Percentiles rank a stretch among this genome's conserved stretches.
phyloP scores from a whole-genome alignment of 92 coral and sea anemone species.

The Phenganax subtilis region DNA sequence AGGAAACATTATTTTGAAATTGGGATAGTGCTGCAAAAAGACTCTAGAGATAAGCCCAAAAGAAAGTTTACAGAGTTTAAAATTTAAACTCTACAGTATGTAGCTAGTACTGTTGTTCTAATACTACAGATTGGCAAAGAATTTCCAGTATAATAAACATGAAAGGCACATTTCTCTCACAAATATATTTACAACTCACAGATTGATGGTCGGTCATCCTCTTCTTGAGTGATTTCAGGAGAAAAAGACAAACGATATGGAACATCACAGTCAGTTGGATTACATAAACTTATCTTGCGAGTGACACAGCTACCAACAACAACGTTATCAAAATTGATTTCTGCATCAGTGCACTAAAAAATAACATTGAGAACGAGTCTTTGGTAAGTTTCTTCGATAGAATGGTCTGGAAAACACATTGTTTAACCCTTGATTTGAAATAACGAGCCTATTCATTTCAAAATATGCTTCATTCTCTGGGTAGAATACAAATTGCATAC shows the following conservation, averaged over 20 bases:
- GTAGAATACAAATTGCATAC: no score
- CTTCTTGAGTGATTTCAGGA: slow-evolving; percentile 62
- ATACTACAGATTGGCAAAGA: no score
- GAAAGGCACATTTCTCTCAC: neutral
- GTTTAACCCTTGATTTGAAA: neutral
- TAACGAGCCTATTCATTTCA: no score
- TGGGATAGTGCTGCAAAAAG: no score
- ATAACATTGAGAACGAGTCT: neutral
- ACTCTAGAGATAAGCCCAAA: no score
- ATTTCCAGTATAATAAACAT: no score
- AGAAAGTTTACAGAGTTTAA: no score
- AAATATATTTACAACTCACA: slow-evolving; percentile 15
- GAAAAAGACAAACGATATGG: slow-evolving; percentile 62
- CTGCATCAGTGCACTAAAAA: slow-evolving; percentile 61
- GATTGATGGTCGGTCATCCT: slow-evolving; percentile 59
- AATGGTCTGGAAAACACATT: neutral
- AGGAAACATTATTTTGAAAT: no score
- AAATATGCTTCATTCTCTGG: no score
- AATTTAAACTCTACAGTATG: no score
- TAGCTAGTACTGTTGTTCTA: no score
- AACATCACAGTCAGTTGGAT: slow-evolving; percentile 89
- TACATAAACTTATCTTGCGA: slow-evolving; percentile 66
- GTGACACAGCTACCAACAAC: slow-evolving; percentile 76
- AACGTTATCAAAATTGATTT: slow-evolving; percentile 71
- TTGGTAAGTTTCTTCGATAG: neutral